phyloP scores from a whole-genome alignment of 2,797 vertebrate genomes.

The Craterocephalus amniculus region DNA sequence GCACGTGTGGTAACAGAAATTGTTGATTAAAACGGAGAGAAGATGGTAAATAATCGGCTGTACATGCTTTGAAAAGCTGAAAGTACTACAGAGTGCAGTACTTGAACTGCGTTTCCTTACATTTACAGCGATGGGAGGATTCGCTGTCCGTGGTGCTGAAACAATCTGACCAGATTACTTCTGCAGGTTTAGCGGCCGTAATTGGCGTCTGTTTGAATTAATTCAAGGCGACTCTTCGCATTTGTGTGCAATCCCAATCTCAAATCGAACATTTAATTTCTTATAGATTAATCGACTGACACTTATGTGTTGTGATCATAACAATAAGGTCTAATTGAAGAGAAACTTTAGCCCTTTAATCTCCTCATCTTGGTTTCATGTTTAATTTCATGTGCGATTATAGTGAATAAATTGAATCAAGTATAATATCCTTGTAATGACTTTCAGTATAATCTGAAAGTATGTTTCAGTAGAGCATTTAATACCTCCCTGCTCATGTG shows the following conservation, averaged over 20 bases:
- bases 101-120: neutral
- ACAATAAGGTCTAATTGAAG: neutral
- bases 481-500: neutral
- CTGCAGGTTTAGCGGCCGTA: conserved; percentile 1
- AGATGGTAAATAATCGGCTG: too few species aligned
- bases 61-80: conserved; percentile 3
- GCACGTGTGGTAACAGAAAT: neutral
- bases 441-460: neutral
- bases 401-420: neutral
- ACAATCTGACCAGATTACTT: neutral
- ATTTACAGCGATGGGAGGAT: neutral
- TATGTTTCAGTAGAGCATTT: neutral
- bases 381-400: neutral
- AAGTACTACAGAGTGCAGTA: neutral
- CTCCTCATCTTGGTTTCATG: neutral
- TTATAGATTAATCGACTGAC: neutral
- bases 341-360: neutral
- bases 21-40: neutral
- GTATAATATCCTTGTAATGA: neutral
- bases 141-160: conserved; percentile 77
- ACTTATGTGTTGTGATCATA: conserved; percentile 1
- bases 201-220: conserved; percentile 27
- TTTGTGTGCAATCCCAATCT: conserved; percentile 37
- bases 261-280: neutral
- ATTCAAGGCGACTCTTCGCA: conserved; percentile 29